A percentile compares a stretch with the other conserved stretches of the same genome.
Evolutionary conservation across 2,113 vertebrate species (phyloP).

Genomic region (Amblyornis subalaris): DNA sequence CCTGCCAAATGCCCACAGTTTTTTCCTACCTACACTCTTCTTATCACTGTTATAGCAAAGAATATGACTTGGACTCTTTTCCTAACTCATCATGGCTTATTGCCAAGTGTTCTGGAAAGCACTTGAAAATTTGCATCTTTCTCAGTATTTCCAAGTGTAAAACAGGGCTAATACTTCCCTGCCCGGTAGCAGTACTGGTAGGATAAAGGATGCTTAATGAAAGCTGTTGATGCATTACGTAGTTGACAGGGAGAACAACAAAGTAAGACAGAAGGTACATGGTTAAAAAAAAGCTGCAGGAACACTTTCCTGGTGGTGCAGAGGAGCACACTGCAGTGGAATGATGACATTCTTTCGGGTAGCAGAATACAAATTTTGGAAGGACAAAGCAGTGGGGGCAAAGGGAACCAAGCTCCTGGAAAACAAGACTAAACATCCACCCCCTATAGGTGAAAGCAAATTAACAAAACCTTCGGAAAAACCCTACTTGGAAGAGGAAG

Average conservation of each 20-base stretch:
- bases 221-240: neutral
- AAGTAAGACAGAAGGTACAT: neutral
- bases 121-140: neutral
- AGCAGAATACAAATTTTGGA: neutral
- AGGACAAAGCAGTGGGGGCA: neutral
- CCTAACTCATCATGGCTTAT: neutral
- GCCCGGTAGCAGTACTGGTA: neutral
- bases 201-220: neutral
- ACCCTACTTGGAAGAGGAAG: neutral
- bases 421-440: neutral
- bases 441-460: neutral
- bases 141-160: neutral
- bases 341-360: neutral
- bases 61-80: conserved; percentile 6
- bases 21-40: conserved; percentile 13
- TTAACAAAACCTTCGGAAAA: neutral
- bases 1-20: neutral
- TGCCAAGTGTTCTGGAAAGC: conserved; percentile 12
- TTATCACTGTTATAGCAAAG: neutral
- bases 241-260: neutral
- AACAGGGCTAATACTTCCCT: neutral
- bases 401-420: neutral
- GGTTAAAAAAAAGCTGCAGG: neutral
- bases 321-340: neutral
- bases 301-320: neutral